Percentiles rank a stretch among this genome's conserved stretches.
These are phyloP conservation scores for Terrapene triunguis DNA, from an alignment of 2,113 vertebrate species.

Conservation along the genomic window DNA sequence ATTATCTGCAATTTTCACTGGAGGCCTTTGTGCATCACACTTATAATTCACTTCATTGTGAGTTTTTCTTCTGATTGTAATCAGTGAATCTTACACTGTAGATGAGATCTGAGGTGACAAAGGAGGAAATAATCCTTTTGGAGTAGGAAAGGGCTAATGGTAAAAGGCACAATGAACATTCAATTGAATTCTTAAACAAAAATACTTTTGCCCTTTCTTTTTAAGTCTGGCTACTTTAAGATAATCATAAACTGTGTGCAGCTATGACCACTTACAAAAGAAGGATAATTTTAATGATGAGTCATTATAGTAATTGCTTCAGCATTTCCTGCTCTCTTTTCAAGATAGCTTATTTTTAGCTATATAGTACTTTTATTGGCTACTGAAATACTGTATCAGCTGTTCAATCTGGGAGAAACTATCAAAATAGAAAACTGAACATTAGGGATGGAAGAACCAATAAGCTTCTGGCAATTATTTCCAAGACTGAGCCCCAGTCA, in stretches of 20 bases:
- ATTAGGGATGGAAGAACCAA: constrained; percentile 6
- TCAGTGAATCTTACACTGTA: constrained; percentile 40
- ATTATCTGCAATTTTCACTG: constrained; percentile 56
- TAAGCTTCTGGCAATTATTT: constrained; percentile 51
- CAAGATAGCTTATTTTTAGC: constrained; percentile 58
- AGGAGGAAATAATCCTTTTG: constrained; percentile 50
- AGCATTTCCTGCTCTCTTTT: constrained; percentile 43
- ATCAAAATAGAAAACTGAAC: constrained; percentile 32
- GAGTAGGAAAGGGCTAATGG: constrained; percentile 16
- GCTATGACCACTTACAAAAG: constrained; percentile 49
- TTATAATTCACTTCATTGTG: constrained; percentile 47
- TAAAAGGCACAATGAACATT: constrained; percentile 25
- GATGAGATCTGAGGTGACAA: constrained; percentile 60
- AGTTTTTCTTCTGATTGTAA: constrained; percentile 56
- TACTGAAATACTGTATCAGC: constrained; percentile 43
- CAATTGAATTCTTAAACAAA: constrained; percentile 56
- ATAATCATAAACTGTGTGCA: constrained; percentile 56
- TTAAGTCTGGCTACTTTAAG: constrained; percentile 21
- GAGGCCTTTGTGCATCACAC: constrained; percentile 55
- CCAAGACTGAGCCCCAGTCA: background rate
- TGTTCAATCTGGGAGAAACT: constrained; percentile 45
- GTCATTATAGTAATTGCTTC: constrained; percentile 58
- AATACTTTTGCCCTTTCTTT: constrained; percentile 46
- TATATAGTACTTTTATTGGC: constrained; percentile 23
- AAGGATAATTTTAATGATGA: constrained; percentile 59